Evolutionary conservation across 1,140 invertebrate genomes (phyloP).

Genomic region (Choristoneura fumiferana): DNA sequence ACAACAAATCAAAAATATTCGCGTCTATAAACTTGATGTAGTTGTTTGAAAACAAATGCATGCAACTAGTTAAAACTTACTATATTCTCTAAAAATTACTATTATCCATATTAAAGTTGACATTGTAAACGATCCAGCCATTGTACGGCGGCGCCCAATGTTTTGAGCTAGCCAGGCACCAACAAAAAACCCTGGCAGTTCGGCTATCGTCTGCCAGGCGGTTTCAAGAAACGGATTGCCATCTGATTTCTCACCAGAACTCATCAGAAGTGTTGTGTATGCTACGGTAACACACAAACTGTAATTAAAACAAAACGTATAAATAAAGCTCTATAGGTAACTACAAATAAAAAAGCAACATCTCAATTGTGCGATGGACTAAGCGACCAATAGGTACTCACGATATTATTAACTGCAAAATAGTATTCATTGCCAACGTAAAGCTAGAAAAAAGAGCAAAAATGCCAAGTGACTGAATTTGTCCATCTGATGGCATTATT

Average conservation of each 20-base stretch:
- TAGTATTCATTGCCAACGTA: slow-evolving; percentile 79
- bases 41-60: background rate
- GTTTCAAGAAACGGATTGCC: slow-evolving; percentile 86
- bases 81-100: slow-evolving; percentile 55
- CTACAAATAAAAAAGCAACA: too few species aligned
- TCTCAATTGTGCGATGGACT: too few species aligned
- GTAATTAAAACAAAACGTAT: slow-evolving; percentile 29
- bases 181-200: slow-evolving; percentile 79
- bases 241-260: slow-evolving; percentile 79
- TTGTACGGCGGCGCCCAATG: slow-evolving; percentile 79
- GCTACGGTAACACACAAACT: slow-evolving; percentile 80
- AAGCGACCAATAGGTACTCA: slow-evolving; percentile 61
- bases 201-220: slow-evolving; percentile 80
- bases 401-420: slow-evolving; percentile 59
- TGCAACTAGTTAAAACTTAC: slow-evolving; percentile 44
- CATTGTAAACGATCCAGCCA: slow-evolving; percentile 63
- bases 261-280: slow-evolving; percentile 81
- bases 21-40: background rate
- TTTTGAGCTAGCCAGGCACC: slow-evolving; percentile 66
- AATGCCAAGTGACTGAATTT: slow-evolving; percentile 71
- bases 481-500: slow-evolving; percentile 42
- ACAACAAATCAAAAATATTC: slow-evolving; percentile 28
- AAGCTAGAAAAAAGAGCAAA: slow-evolving; percentile 79
- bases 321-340: slow-evolving; percentile 13
- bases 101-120: slow-evolving; percentile 70